phyloP scores from a whole-genome alignment of 2,113 vertebrate genomes.

The Progne subis region DNA sequence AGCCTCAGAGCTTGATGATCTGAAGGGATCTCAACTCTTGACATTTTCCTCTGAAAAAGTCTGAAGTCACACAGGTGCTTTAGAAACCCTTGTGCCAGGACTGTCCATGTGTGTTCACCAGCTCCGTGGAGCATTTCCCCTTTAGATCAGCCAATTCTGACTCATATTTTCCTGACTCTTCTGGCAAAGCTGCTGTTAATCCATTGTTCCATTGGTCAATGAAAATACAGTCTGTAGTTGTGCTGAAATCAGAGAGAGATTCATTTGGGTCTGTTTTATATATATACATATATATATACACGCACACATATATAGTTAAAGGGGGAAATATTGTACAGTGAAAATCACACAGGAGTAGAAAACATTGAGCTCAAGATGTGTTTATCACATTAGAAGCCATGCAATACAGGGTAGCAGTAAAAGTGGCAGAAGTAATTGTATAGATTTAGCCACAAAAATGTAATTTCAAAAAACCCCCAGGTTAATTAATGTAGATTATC shows the following conservation, averaged over 20 bases:
- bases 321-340: not conserved
- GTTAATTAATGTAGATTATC: not conserved
- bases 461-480: not conserved
- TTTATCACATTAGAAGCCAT: not conserved
- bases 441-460: not conserved
- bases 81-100: not conserved
- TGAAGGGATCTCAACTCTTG: not conserved
- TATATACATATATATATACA: not conserved
- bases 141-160: not conserved
- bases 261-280: not conserved
- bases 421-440: not conserved
- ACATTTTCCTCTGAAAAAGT: not conserved
- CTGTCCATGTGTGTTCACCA: not conserved
- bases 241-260: not conserved
- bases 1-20: not conserved
- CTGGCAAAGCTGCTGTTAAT: not conserved
- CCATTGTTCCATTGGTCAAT: not conserved
- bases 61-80: not conserved
- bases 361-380: not conserved
- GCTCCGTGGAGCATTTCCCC: not conserved
- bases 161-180: not conserved
- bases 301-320: not conserved
- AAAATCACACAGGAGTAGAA: not conserved
- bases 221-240: not conserved
- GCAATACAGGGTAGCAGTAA: not conserved